Evolutionary conservation across 2,113 vertebrate species (phyloP).

Genomic region (Himantopus leucocephalus): DNA sequence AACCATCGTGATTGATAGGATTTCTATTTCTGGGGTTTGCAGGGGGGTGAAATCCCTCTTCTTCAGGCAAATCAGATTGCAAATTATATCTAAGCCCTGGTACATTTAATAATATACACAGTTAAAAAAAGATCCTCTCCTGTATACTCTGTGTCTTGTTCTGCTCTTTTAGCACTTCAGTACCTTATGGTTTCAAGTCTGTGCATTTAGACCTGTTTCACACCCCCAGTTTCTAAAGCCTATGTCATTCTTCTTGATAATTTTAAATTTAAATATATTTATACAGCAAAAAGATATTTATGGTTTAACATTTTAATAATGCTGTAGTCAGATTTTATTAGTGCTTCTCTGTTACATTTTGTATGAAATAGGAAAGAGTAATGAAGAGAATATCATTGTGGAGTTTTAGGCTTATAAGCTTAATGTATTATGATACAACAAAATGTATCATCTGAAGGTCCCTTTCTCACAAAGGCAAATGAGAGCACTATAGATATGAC

Average conservation of each 20-base stretch:
- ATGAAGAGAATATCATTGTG: neutral
- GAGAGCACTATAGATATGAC: neutral
- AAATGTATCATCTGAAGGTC: neutral
- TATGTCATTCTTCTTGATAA: neutral
- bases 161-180: neutral
- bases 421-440: slow-evolving; percentile 16
- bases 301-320: slow-evolving; percentile 34
- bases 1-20: neutral
- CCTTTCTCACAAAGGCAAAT: neutral
- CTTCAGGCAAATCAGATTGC: neutral
- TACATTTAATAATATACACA: slow-evolving; percentile 2
- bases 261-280: neutral
- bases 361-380: neutral
- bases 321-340: slow-evolving; percentile 11
- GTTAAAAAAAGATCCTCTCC: slow-evolving; percentile 22
- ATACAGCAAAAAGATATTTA: neutral
- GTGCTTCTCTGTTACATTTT: neutral
- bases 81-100: neutral
- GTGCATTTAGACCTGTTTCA: slow-evolving; percentile 16
- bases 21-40: slow-evolving; percentile 14
- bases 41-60: neutral
- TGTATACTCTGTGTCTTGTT: neutral
- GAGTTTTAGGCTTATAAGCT: slow-evolving; percentile 18
- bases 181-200: neutral
- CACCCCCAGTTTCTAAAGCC: neutral